phyloP scores from a whole-genome alignment of 2,888 invertebrate genomes.

The Chymomyza fuscimana region DNA sequence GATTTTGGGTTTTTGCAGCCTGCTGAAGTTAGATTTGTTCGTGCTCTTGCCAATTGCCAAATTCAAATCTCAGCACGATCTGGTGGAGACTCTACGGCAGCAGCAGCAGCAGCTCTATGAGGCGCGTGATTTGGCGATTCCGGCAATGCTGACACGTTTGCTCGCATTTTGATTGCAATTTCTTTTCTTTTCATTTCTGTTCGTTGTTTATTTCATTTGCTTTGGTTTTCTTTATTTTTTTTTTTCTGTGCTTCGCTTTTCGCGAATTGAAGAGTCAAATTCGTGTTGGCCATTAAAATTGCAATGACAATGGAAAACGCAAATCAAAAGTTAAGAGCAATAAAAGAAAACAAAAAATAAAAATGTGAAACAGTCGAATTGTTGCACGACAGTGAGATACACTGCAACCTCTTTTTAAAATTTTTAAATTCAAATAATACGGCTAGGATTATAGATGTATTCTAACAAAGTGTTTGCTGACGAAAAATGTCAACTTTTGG shows the following conservation, averaged over 20 bases:
- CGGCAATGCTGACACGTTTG: constrained; percentile 71
- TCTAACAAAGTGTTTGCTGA: too few relatives aligned
- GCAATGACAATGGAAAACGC: constrained; percentile 69
- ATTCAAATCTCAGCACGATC: constrained; percentile 71
- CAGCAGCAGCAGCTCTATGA: constrained; percentile 22
- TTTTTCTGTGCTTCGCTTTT: constrained; percentile 26
- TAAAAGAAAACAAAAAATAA: neutral
- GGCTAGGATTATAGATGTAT: too few relatives aligned
- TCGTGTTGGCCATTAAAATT: constrained; percentile 70
- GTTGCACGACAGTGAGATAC: too few relatives aligned
- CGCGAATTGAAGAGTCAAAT: constrained; percentile 68
- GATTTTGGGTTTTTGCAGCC: neutral
- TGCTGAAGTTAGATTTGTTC: constrained; percentile 54
- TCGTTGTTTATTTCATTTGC: constrained; percentile 7
- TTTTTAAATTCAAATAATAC: too few relatives aligned
- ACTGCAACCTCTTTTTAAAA: too few relatives aligned
- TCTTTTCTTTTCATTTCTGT: constrained; percentile 55
- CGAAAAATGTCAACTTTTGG: too few relatives aligned
- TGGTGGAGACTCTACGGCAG: constrained; percentile 11
- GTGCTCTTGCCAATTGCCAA: constrained; percentile 66
- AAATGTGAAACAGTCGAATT: neutral
- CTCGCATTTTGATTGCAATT: constrained; percentile 77
- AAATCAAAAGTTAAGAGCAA: constrained; percentile 56
- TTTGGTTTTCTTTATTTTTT: constrained; percentile 8
- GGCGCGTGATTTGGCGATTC: constrained; percentile 48